A percentile compares a stretch with the other conserved stretches of the same genome.
Conservation (phyloP, 2,113 vertebrate genomes). For the Syngnathus typhle region DNA sequence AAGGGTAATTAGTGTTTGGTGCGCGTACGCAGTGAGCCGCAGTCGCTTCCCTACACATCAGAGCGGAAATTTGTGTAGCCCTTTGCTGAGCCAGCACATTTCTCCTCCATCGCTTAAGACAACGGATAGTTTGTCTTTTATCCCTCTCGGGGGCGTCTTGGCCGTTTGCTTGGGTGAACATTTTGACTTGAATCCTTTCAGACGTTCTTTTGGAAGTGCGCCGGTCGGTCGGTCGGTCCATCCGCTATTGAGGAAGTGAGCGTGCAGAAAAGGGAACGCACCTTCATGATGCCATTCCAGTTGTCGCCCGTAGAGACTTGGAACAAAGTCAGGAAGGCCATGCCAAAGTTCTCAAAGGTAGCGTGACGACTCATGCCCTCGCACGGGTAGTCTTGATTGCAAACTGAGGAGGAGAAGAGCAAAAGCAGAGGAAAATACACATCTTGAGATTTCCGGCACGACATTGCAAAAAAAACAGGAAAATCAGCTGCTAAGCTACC, state of each 20-base stretch:
- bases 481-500: constrained; percentile 11
- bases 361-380: constrained; percentile 98
- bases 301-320: constrained; percentile 97
- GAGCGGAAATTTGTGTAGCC: constrained; percentile 15
- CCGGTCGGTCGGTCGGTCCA: too few species aligned
- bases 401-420: constrained; percentile 71
- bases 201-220: not conserved
- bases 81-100: constrained; percentile 44
- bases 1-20: constrained; percentile 12
- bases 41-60: constrained; percentile 18
- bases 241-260: not conserved
- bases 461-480: constrained; percentile 3
- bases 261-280: constrained; percentile 37
- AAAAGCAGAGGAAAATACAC: not conserved
- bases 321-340: constrained; percentile 98
- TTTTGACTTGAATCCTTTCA: not conserved
- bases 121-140: constrained; percentile 2
- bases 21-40: constrained; percentile 11
- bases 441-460: not conserved
- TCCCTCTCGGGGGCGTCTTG: not conserved
- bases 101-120: constrained; percentile 15
- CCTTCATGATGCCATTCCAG: constrained; percentile 99
- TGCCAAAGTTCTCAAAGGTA: constrained; percentile 97
- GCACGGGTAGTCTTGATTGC: constrained; percentile 90
- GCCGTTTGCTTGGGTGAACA: not conserved